phyloP scores from a whole-genome alignment of 2,797 vertebrate genomes.

The Margarornis squamiger region DNA sequence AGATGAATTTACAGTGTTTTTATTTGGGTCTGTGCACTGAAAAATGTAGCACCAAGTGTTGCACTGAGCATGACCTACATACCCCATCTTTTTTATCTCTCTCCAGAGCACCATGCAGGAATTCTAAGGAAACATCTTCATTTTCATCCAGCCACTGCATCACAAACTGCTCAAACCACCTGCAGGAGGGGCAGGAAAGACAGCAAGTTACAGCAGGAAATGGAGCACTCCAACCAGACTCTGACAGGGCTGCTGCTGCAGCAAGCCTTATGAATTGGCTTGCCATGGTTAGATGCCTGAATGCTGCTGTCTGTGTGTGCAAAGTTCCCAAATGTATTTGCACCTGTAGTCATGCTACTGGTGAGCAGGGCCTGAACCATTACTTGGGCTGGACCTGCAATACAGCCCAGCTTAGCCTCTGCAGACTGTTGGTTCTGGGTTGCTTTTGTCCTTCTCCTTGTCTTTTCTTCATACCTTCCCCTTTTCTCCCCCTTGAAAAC shows the following conservation, averaged over 20 bases:
- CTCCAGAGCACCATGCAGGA: constrained; percentile 94
- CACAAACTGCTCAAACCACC: constrained; percentile 97
- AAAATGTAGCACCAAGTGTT: not conserved
- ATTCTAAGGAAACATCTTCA: constrained; percentile 96
- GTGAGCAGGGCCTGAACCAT: not conserved
- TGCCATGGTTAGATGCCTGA: not conserved
- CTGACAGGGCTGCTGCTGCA: not conserved
- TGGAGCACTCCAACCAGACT: not conserved
- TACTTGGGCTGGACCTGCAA: not conserved
- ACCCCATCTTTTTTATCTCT: constrained; percentile 99
- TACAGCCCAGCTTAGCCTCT: not conserved
- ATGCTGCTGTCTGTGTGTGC: fast-evolving
- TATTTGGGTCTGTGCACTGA: not conserved
- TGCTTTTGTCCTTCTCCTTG: not conserved
- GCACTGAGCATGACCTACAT: constrained; percentile 54
- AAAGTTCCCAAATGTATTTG: not conserved
- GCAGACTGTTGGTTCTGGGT: not conserved
- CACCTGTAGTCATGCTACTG: not conserved
- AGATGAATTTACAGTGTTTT: not conserved
- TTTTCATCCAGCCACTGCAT: constrained; percentile 98
- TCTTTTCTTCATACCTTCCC: not conserved
- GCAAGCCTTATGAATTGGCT: not conserved
- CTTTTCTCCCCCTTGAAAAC: fast-evolving
- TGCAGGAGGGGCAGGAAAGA: constrained; percentile 51
- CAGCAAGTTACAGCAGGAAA: not conserved